phyloP scores from a whole-genome alignment of 1,140 invertebrate genomes.

The Hestina assimilis region DNA sequence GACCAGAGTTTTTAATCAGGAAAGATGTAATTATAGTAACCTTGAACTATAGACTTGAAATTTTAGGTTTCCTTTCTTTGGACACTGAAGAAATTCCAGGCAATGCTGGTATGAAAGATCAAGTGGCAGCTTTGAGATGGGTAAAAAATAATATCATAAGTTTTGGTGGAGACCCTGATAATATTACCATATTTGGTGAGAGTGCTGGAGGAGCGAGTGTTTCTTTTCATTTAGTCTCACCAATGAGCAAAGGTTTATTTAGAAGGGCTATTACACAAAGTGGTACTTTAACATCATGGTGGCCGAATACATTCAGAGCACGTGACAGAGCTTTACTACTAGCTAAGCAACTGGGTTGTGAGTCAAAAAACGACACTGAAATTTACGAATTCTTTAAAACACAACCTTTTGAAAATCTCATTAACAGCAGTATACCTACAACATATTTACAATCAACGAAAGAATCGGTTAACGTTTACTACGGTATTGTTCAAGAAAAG shows the following conservation, averaged over 20 bases:
- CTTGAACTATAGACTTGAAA: conserved; percentile 40
- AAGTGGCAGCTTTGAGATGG: conserved; percentile 81
- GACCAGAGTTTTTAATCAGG: conserved; percentile 80
- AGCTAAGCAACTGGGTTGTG: conserved; percentile 34
- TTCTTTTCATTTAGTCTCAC: conserved; percentile 64
- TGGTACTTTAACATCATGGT: conserved; percentile 26
- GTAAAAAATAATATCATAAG: conserved; percentile 81
- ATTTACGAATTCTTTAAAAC: conserved; percentile 36
- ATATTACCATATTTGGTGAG: conserved; percentile 80
- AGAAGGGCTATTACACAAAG: conserved; percentile 35
- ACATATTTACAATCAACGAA: conserved; percentile 19
- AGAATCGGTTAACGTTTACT: conserved; percentile 2
- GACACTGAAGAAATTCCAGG: conserved; percentile 81
- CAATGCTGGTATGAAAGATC: conserved; percentile 84
- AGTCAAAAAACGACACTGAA: conserved; percentile 29
- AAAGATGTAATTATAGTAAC: conserved; percentile 82
- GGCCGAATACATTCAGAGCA: conserved; percentile 23
- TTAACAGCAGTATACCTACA: conserved; percentile 10
- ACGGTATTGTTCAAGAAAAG: conserved; percentile 35
- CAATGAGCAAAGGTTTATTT: conserved; percentile 56
- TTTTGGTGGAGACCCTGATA: conserved; percentile 83
- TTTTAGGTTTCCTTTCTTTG: conserved; percentile 62
- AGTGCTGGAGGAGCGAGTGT: conserved; percentile 77
- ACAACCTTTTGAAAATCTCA: conserved; percentile 29
- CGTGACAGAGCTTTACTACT: conserved; percentile 36